These are phyloP conservation scores for Apodemia hepburni DNA, from an alignment of 2,888 invertebrate species.

Conservation along the genomic window DNA sequence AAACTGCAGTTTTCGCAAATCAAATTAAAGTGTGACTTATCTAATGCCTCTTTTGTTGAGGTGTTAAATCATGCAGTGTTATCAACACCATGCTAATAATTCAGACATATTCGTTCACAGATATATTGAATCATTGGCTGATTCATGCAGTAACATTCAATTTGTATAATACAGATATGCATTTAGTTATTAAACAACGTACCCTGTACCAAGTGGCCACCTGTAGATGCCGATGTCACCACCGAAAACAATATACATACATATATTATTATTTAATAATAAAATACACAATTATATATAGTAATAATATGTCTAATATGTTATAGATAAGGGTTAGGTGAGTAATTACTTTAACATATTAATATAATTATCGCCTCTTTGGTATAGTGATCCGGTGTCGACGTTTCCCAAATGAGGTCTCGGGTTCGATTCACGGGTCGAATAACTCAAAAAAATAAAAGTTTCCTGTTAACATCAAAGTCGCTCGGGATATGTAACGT, in stretches of 20 bases:
- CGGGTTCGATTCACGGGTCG: too few species aligned
- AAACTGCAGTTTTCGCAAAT: constrained; percentile 5
- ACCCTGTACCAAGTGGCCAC: constrained; percentile 96
- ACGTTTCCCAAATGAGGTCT: too few species aligned
- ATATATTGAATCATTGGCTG: constrained; percentile 37
- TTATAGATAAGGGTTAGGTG: too few species aligned
- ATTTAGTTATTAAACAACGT: constrained; percentile 75
- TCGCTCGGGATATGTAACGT: too few species aligned
- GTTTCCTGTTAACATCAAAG: too few species aligned
- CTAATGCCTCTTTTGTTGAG: constrained; percentile 11
- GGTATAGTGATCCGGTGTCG: too few species aligned
- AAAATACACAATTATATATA: constrained; percentile 12
- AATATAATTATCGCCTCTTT: too few species aligned
- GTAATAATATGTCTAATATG: neutral
- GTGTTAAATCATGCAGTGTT: constrained; percentile 11
- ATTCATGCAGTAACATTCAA: constrained; percentile 43
- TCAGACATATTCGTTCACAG: constrained; percentile 7
- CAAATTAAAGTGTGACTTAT: constrained; percentile 6
- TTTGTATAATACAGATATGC: constrained; percentile 36
- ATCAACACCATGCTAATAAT: constrained; percentile 7
- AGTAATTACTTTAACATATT: too few species aligned
- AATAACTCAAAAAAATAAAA: too few species aligned
- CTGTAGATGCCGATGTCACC: constrained; percentile 79
- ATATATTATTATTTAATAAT: constrained; percentile 41
- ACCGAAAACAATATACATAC: constrained; percentile 77